Evolutionary conservation across 2,888 invertebrate species (phyloP).

Genomic region (Camponotus fellah): DNA sequence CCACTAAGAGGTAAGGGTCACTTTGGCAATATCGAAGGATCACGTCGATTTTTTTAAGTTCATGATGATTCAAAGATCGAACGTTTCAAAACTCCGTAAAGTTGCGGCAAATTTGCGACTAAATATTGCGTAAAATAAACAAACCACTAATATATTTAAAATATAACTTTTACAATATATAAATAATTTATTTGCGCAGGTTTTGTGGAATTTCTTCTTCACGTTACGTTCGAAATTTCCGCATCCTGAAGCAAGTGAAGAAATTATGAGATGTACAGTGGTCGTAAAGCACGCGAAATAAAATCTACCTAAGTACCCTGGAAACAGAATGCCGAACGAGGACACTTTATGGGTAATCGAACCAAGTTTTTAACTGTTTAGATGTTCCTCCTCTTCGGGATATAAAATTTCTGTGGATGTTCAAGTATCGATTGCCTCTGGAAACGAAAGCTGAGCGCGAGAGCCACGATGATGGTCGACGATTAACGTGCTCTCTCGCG

Average conservation of each 20-base stretch:
- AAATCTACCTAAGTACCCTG: conserved; percentile 76
- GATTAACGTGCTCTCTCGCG: conserved; percentile 47
- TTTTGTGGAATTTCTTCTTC: not conserved
- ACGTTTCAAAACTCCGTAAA: not conserved
- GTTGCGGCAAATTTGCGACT: not conserved
- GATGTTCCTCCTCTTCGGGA: conserved; percentile 77
- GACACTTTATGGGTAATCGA: conserved; percentile 79
- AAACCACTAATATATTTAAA: not conserved
- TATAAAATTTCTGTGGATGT: conserved; percentile 74
- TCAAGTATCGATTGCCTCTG: conserved; percentile 43
- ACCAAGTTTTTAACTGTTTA: conserved; percentile 79
- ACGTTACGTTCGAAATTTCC: conserved; percentile 50
- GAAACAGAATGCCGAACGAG: conserved; percentile 79
- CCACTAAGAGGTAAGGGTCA: conserved; percentile 68
- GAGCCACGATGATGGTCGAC: conserved; percentile 31
- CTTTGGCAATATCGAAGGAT: conserved; percentile 52
- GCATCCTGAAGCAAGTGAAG: conserved; percentile 59
- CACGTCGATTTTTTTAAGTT: conserved; percentile 47
- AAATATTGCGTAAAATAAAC: not conserved
- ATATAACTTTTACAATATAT: not conserved
- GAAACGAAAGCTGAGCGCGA: conserved; percentile 12
- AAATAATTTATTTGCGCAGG: not conserved
- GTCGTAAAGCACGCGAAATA: conserved; percentile 77
- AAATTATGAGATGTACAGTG: conserved; percentile 64
- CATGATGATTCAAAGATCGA: not conserved